Evolutionary conservation across 2,113 vertebrate species (phyloP).

Genomic region (Alosa alosa): DNA sequence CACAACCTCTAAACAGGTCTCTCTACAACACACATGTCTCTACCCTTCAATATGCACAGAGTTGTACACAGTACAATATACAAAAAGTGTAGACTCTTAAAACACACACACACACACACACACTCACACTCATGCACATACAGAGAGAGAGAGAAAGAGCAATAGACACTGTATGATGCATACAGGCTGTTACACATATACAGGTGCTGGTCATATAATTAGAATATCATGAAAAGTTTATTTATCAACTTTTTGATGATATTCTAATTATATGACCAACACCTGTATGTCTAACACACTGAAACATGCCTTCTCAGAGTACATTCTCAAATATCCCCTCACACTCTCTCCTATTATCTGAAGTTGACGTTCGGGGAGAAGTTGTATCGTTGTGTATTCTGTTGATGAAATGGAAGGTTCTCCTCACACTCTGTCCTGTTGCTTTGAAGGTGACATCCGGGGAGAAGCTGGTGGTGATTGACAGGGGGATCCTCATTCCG

Average conservation of each 20-base stretch:
- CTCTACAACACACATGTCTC: background rate
- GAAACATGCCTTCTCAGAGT: background rate
- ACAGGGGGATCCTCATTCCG: constrained; percentile 74
- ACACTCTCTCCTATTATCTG: constrained; percentile 1
- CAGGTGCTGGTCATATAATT: too few relatives aligned
- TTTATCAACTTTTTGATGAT: too few relatives aligned
- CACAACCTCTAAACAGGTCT: background rate
- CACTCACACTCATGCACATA: constrained; percentile 1
- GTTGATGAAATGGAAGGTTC: too few relatives aligned
- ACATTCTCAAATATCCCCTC: background rate
- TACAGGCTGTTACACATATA: too few relatives aligned
- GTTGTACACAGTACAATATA: background rate
- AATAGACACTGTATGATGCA: too few relatives aligned
- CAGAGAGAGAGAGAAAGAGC: background rate
- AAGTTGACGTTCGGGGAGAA: constrained; percentile 64
- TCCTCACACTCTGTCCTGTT: background rate
- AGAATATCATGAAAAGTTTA: too few relatives aligned
- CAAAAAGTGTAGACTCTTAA: background rate
- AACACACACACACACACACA: background rate
- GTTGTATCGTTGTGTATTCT: constrained; percentile 38
- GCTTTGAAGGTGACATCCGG: constrained; percentile 66
- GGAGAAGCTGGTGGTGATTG: constrained; percentile 73
- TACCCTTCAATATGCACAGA: too few relatives aligned
- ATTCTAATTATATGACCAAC: too few relatives aligned
- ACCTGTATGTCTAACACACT: background rate